Conservation (phyloP, 2,113 vertebrate genomes). For the Dicentrarchus labrax region DNA sequence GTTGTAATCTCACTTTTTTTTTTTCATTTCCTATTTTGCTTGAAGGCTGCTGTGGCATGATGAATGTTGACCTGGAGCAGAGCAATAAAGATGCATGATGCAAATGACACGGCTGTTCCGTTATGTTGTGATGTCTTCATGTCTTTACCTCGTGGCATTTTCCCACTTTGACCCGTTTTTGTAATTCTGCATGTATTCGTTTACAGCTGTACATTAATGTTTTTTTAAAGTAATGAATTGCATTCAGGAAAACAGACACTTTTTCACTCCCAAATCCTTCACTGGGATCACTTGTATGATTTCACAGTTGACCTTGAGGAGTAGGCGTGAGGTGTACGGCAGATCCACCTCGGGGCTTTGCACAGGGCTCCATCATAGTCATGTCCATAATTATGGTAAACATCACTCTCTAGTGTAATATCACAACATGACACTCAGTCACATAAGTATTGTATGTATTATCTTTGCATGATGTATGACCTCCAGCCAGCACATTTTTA, state of each 20-base stretch:
- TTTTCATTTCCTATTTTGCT: constrained; percentile 36
- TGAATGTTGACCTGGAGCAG: not conserved
- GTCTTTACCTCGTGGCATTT: not conserved
- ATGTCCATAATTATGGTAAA: constrained; percentile 17
- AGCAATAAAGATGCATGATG: constrained; percentile 1
- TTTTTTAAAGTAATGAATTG: not conserved
- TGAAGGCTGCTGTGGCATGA: constrained; percentile 25
- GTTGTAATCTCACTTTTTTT: constrained; percentile 29
- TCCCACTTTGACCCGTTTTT: constrained; percentile 1
- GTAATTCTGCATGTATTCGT: not conserved
- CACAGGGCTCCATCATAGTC: constrained; percentile 1
- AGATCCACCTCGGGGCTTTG: constrained; percentile 4
- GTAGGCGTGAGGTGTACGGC: not conserved
- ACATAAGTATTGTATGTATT: constrained; percentile 16
- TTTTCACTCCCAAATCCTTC: not conserved
- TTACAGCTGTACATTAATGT: not conserved
- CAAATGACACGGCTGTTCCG: not conserved
- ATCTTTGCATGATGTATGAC: constrained; percentile 25
- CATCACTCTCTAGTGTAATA: constrained; percentile 16
- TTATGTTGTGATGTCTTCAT: not conserved
- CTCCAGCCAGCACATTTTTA: not conserved
- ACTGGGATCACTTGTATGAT: not conserved
- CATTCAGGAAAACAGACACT: not conserved
- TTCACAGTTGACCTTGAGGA: constrained; percentile 1
- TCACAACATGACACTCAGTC: constrained; percentile 32